Evolutionary conservation across 2,113 vertebrate genomes (phyloP).

Genomic region (Istiophorus platypterus): DNA sequence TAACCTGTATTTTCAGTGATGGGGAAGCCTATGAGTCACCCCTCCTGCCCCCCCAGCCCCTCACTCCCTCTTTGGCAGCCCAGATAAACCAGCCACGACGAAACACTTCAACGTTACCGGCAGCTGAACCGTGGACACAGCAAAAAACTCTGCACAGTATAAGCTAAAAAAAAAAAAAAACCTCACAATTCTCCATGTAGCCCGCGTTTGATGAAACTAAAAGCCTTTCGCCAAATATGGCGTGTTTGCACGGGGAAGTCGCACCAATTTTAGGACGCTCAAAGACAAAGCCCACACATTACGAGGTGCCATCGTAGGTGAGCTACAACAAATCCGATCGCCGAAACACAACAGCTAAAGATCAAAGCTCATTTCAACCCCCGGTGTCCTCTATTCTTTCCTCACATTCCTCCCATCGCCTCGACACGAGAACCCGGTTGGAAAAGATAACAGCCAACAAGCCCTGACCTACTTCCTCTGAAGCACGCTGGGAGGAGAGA

Average conservation of each 20-base stretch:
- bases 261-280: constrained; percentile 16
- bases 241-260: constrained; percentile 47
- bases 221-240: constrained; percentile 45
- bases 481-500: constrained; percentile 42
- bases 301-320: constrained; percentile 5
- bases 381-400: constrained; percentile 2
- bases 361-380: not conserved
- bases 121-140: constrained; percentile 29
- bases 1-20: constrained; percentile 51
- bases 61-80: constrained; percentile 4
- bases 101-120: constrained; percentile 37
- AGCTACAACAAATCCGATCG: constrained; percentile 8
- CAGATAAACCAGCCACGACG: constrained; percentile 42
- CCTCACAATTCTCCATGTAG: constrained; percentile 3
- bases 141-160: not conserved
- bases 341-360: not conserved
- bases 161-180: constrained; percentile 6
- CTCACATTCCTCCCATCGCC: not conserved
- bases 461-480: constrained; percentile 59
- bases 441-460: constrained; percentile 42
- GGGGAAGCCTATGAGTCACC: constrained; percentile 53
- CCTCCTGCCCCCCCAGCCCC: not conserved
- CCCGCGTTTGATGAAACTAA: constrained; percentile 53
- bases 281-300: constrained; percentile 28
- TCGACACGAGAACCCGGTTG: constrained; percentile 4